Base-by-base conservation (phyloP, 2,888 invertebrate species). In the Diarsia rubi region DNA sequence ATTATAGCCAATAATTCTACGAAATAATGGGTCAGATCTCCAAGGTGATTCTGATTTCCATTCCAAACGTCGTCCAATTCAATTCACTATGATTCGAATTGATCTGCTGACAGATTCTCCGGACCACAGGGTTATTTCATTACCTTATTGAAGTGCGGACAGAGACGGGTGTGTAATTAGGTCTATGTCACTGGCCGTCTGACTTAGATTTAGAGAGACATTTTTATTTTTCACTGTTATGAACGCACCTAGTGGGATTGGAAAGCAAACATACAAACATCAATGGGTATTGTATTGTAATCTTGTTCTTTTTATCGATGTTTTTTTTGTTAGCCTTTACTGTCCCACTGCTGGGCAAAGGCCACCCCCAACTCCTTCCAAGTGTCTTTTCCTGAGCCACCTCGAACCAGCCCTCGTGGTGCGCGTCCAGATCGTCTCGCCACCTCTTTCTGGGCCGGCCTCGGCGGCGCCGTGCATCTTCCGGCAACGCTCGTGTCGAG, bases 61-160 rank as follows among this genome's bases (percentile, higher is more conserved):
- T 49, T 57, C 21, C 14, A 1, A 42, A 47, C 8, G 9, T 24
- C n/a, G 12, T 45, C 6, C 27, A n/a, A 59, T 60, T 42, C 24
- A 65, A 78, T 49, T 52, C n/a, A 73, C 64, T 54, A 54, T 73
- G 42, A 78, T 73, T 65, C 8, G 19, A 78, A 78, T 65, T 77
- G 78, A 77, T 79, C 27, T 52, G 0, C 9, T 65, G 72, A 72
- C 59, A 65, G 59, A 16, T 52, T 60, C 37, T 31, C 8, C 27
- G 19, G 21, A 31, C 2, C 16, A 31, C 27, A 14, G 21, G 14
- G 59, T 70, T 64, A 70, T 78, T 37, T 44, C 16, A n/a, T 45
- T 44, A n/a, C 19, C 57, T 47, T 52, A 59, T 77, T 77, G 63
- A 59, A 64, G 44, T 52, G 37, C 37, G 71, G 49, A 78, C n/a